These are phyloP conservation scores for Rhyacophila evoluta DNA, from an alignment of 2,888 invertebrate species.

Conservation along the genomic window DNA sequence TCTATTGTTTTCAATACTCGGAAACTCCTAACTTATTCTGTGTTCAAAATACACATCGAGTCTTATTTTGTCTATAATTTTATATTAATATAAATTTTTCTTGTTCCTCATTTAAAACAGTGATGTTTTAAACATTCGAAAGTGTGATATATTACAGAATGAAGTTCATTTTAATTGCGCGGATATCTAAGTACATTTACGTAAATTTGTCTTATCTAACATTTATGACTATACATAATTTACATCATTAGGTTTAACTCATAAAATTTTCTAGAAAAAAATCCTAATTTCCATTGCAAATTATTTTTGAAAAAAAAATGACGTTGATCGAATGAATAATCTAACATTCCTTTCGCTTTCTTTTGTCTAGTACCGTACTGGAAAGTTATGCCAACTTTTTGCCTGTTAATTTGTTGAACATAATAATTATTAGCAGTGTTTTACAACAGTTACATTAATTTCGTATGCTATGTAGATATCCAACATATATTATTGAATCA, in stretches of 20 bases:
- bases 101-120: no score
- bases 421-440: background rate
- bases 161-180: no score
- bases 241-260: background rate
- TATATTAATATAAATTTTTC: no score
- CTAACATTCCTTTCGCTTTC: slow-evolving; percentile 10
- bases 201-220: background rate
- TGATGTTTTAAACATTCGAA: no score
- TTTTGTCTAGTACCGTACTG: slow-evolving; percentile 1
- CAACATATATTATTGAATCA: no score
- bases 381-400: background rate
- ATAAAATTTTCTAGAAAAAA: background rate
- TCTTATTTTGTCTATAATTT: no score
- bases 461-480: no score
- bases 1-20: background rate
- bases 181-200: no score
- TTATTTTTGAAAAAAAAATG: background rate
- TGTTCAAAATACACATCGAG: no score
- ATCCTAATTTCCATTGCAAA: background rate
- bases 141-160: no score
- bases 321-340: background rate
- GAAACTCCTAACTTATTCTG: no score
- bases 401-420: background rate
- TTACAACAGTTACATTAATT: no score
- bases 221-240: background rate